Evolutionary conservation across 2,113 vertebrate species (phyloP).

Genomic region (Hemiscyllium ocellatum): DNA sequence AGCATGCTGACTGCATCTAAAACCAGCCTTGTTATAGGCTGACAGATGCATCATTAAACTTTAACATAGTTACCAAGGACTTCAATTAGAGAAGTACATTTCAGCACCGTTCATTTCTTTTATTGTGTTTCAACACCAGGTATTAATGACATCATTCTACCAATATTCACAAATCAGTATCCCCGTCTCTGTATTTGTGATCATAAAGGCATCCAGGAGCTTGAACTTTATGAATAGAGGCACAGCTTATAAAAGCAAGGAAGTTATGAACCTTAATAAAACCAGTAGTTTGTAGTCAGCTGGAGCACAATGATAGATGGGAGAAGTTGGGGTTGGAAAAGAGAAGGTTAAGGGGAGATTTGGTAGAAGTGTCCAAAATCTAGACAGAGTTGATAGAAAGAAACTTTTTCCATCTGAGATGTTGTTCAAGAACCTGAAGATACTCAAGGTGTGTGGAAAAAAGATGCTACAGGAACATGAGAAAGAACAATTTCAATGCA

Average conservation of each 20-base stretch:
- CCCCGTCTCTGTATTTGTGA: not conserved
- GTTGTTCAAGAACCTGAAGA: no score
- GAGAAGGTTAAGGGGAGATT: not conserved
- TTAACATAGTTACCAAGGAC: not conserved
- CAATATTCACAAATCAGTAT: not conserved
- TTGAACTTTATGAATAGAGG: not conserved
- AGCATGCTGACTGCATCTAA: not conserved
- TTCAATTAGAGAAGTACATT: not conserved
- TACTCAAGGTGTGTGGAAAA: not conserved
- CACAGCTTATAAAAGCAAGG: not conserved
- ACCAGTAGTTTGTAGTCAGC: not conserved
- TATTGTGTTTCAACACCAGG: not conserved
- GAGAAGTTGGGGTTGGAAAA: not conserved
- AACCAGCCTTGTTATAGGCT: not conserved
- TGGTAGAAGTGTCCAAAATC: not conserved
- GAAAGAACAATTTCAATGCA: not conserved
- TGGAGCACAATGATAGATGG: not conserved
- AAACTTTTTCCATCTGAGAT: not conserved
- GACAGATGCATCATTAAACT: not conserved
- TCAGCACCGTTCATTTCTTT: not conserved
- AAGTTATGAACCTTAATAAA: not conserved
- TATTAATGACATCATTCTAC: not conserved
- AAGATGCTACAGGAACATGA: not conserved
- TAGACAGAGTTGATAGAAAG: not conserved
- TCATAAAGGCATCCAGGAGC: not conserved